Conservation (phyloP, 2,888 invertebrate species). For the Allygus modestus region DNA sequence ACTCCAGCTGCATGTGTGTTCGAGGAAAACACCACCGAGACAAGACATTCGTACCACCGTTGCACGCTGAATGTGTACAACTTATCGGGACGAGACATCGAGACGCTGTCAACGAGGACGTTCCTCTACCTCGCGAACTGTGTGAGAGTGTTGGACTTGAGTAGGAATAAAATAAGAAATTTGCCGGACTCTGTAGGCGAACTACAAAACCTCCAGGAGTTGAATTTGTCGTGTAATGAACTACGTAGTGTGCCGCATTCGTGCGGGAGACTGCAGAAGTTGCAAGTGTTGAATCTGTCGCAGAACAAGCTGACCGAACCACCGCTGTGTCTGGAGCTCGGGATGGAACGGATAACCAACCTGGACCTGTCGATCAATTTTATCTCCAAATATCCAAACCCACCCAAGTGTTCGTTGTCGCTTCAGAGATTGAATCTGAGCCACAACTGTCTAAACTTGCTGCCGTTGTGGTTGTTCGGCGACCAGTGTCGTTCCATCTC, state of each 20-base stretch:
- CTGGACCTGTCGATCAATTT: conserved; percentile 8
- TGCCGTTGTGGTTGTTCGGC: conserved; percentile 34
- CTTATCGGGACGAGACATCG: conserved; percentile 6
- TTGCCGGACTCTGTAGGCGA: conserved; percentile 26
- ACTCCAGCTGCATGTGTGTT: not conserved
- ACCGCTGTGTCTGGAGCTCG: conserved; percentile 21
- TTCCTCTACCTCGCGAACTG: conserved; percentile 17
- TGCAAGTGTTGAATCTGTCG: conserved; percentile 33
- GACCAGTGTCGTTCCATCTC: not conserved
- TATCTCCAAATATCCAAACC: not conserved
- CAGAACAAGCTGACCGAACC: not conserved
- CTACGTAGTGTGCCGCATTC: not conserved
- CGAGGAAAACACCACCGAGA: not conserved
- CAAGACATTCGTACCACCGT: not conserved
- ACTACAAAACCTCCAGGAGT: conserved; percentile 25
- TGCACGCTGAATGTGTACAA: not conserved
- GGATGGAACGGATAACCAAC: not conserved
- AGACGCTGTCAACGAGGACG: not conserved
- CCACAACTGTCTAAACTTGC: not conserved
- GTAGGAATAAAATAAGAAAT: not conserved
- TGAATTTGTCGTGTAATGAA: conserved; percentile 27
- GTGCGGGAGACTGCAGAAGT: not conserved
- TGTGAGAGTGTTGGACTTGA: conserved; percentile 13
- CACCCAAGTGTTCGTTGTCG: conserved; percentile 1
- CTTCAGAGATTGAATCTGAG: conserved; percentile 19